A percentile compares a stretch with the other conserved stretches of the same genome.
Evolutionary conservation across 2,888 invertebrate species (phyloP).

Genomic region (Ophion ventricosus): DNA sequence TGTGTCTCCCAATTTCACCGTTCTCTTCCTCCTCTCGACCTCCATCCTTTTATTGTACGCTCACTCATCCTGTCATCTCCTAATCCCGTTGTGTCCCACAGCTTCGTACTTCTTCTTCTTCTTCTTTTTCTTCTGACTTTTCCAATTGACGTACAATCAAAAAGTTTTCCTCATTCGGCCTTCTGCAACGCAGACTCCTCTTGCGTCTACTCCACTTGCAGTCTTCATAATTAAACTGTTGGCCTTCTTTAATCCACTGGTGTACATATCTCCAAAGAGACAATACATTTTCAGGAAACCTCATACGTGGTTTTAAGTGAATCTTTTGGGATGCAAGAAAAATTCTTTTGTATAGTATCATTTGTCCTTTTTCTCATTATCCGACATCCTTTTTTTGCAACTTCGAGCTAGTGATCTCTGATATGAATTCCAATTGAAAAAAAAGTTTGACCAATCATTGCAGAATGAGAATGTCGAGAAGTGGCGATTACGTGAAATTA

Average conservation of each 20-base stretch:
- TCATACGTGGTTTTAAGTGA: not conserved
- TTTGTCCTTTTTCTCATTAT: not conserved
- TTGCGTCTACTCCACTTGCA: not conserved
- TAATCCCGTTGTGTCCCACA: constrained; percentile 6
- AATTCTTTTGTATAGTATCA: not conserved
- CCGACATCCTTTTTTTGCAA: not conserved
- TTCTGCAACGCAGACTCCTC: not conserved
- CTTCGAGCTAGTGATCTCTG: not conserved
- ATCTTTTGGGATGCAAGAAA: not conserved
- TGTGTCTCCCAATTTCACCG: constrained; percentile 43
- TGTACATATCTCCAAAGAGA: not conserved
- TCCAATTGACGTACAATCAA: constrained; percentile 8
- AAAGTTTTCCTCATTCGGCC: not conserved
- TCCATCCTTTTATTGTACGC: constrained; percentile 17
- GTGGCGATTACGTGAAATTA: too few species aligned
- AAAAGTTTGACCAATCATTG: not conserved
- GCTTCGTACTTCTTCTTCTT: not conserved
- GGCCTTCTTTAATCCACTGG: not conserved
- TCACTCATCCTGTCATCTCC: constrained; percentile 15
- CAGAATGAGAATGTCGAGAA: too few species aligned
- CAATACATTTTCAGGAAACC: not conserved
- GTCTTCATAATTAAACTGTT: not conserved
- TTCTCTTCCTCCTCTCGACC: constrained; percentile 18
- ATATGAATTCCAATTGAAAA: not conserved
- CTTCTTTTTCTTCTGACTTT: not conserved